Percentiles rank a stretch among this genome's conserved stretches.
Conservation (phyloP, 2,797 vertebrate genomes). For the Sebastes matsubarae region DNA sequence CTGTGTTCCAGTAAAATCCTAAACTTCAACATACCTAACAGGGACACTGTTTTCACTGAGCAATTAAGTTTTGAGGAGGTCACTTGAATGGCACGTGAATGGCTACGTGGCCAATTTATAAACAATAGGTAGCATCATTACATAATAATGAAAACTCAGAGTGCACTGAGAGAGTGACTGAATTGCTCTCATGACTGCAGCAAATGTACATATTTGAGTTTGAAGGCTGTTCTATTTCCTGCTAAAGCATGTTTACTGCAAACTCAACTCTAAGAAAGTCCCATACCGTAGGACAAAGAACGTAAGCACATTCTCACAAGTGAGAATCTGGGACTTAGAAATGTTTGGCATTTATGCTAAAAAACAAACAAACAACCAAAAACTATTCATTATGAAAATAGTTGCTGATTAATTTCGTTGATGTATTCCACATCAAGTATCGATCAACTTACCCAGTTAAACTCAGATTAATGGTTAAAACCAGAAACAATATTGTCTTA, state of each 20-base stretch:
- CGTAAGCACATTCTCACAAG: not conserved
- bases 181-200: too few species aligned
- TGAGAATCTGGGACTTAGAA: not conserved
- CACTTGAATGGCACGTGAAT: not conserved
- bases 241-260: too few species aligned
- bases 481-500: not conserved
- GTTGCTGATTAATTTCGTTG: not conserved
- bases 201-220: too few species aligned
- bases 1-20: fast-evolving
- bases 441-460: too few species aligned
- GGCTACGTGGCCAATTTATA: too few species aligned
- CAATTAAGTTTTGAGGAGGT: not conserved
- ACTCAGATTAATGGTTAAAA: not conserved
- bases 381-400: too few species aligned
- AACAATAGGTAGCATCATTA: not conserved
- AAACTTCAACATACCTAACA: not conserved
- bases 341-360: not conserved
- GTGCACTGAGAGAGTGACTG: too few species aligned
- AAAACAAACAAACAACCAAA: too few species aligned
- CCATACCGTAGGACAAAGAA: too few species aligned
- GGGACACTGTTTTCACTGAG: not conserved
- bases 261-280: too few species aligned
- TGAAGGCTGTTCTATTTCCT: too few species aligned
- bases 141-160: not conserved
- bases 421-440: too few species aligned